phyloP scores from a whole-genome alignment of 2,888 invertebrate genomes.

The Rhopalosiphum nymphaeae region DNA sequence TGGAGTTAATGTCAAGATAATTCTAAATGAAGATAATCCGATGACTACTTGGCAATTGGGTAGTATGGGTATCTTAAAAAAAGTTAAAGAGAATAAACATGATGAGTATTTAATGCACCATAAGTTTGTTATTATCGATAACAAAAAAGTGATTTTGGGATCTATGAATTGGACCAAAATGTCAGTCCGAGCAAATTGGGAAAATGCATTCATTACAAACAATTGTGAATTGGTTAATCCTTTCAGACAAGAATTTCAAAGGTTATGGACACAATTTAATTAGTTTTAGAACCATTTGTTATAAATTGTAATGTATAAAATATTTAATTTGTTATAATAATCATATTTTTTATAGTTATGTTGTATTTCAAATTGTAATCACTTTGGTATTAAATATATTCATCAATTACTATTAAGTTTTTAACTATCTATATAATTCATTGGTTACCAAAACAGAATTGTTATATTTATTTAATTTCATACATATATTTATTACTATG shows the following conservation, averaged over 20 bases:
- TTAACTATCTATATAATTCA: neutral
- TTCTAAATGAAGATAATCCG: neutral
- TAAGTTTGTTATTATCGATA: conserved; percentile 44
- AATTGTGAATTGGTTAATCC: neutral
- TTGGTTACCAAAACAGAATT: neutral
- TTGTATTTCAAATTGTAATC: neutral
- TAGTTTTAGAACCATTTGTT: neutral
- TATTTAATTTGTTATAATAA: neutral
- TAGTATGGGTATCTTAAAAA: conserved; percentile 2
- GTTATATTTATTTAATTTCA: neutral
- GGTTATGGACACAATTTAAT: conserved; percentile 30
- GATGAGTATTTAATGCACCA: conserved; percentile 32
- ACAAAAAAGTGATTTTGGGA: conserved; percentile 42
- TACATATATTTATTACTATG: neutral
- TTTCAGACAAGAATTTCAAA: conserved; percentile 8
- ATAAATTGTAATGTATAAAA: neutral
- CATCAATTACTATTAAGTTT: neutral
- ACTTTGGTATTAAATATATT: too few species aligned
- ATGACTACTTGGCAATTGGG: conserved; percentile 15
- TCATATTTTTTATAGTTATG: neutral
- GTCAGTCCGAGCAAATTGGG: conserved; percentile 18
- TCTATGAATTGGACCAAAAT: conserved; percentile 36
- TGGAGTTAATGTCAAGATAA: conserved; percentile 22
- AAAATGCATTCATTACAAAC: conserved; percentile 47
- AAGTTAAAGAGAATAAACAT: neutral